Percentiles rank a stretch among this genome's conserved stretches.
Evolutionary conservation across 2,113 vertebrate species (phyloP).

Genomic region (Saimiri boliviensis): DNA sequence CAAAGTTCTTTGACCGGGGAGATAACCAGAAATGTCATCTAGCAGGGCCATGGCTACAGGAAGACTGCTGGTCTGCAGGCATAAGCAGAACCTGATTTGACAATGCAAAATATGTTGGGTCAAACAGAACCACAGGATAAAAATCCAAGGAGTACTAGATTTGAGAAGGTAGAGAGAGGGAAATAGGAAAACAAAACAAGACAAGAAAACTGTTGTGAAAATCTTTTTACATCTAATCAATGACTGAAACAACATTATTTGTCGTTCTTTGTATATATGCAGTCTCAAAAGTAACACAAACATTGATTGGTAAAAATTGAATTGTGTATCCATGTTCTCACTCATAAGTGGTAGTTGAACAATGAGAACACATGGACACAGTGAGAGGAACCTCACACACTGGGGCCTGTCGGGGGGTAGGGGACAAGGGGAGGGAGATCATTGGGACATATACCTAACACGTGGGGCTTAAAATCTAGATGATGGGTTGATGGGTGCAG

Average conservation of each 20-base stretch:
- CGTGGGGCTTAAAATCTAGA: too few relatives aligned
- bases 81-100: neutral
- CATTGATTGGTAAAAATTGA: slow-evolving; percentile 17
- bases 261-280: neutral
- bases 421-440: too few relatives aligned
- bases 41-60: neutral
- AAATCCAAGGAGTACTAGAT: neutral
- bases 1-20: neutral
- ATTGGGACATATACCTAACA: too few relatives aligned
- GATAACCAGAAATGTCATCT: neutral
- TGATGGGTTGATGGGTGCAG: too few relatives aligned
- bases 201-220: neutral
- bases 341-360: too few relatives aligned
- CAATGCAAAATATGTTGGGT: neutral
- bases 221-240: neutral
- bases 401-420: too few relatives aligned
- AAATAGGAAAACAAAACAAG: neutral
- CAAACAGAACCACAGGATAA: slow-evolving; percentile 1
- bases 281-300: slow-evolving; percentile 27
- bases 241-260: neutral
- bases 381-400: too few relatives aligned
- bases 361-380: too few relatives aligned
- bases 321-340: too few relatives aligned
- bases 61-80: neutral
- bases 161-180: neutral